A percentile compares a stretch with the other conserved stretches of the same genome.
These are phyloP conservation scores for Ophiodon elongatus DNA, from an alignment of 2,113 vertebrate genomes.

Conservation along the genomic window DNA sequence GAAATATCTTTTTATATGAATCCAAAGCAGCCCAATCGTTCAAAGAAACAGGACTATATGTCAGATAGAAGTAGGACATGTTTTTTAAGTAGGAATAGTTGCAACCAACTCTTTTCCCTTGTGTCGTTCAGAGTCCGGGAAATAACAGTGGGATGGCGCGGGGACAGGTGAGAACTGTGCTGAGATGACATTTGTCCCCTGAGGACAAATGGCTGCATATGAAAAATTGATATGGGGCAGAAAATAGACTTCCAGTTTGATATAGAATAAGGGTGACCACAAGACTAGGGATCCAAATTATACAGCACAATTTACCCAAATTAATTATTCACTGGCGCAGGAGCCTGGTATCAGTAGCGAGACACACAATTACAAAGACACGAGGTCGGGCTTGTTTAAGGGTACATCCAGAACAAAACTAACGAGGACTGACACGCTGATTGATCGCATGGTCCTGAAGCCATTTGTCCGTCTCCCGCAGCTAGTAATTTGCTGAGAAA, in stretches of 20 bases:
- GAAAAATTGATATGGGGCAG: slow-evolving; percentile 83
- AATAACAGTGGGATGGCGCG: slow-evolving; percentile 55
- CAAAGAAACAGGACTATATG: slow-evolving; percentile 6
- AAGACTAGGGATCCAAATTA: slow-evolving; percentile 71
- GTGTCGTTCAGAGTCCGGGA: slow-evolving; percentile 46
- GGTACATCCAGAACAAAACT: slow-evolving; percentile 68
- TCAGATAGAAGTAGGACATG: slow-evolving; percentile 43
- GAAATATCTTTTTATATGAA: slow-evolving; percentile 26
- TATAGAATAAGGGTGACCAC: slow-evolving; percentile 56
- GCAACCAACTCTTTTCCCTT: slow-evolving; percentile 34
- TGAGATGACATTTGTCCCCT: slow-evolving; percentile 73
- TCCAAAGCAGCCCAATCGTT: slow-evolving; percentile 30
- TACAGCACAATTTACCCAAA: slow-evolving; percentile 76
- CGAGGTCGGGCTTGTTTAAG: slow-evolving; percentile 74
- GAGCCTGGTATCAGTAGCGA: slow-evolving; percentile 68
- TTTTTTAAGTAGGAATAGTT: slow-evolving; percentile 27
- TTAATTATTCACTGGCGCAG: slow-evolving; percentile 77
- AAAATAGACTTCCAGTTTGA: slow-evolving; percentile 80
- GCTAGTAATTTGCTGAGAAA: slow-evolving; percentile 27
- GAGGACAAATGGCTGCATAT: slow-evolving; percentile 79
- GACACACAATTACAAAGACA: slow-evolving; percentile 79
- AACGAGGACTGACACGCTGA: slow-evolving; percentile 69
- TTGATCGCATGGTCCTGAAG: slow-evolving; percentile 64
- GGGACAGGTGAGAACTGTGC: slow-evolving; percentile 69
- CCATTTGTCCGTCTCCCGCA: slow-evolving; percentile 60